Evolutionary conservation across 2,113 vertebrate genomes (phyloP).

Genomic region (Nyctibius bracteatus): DNA sequence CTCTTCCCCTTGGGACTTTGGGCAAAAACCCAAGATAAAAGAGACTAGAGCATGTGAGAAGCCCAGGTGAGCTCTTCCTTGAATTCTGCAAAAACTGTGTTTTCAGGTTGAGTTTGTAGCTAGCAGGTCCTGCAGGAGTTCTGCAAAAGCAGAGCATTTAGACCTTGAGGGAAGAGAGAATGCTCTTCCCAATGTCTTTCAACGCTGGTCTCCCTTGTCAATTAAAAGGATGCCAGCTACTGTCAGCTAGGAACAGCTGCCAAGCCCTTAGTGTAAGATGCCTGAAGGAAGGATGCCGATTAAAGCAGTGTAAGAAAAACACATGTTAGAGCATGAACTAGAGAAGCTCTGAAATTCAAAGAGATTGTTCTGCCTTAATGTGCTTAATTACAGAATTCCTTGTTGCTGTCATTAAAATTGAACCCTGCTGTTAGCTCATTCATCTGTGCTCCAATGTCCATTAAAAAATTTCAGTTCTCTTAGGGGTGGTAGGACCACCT

Average conservation of each 20-base stretch:
- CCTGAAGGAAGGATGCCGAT: slow-evolving; percentile 55
- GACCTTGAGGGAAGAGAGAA: slow-evolving; percentile 19
- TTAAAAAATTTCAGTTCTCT: slow-evolving; percentile 14
- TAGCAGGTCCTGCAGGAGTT: slow-evolving; percentile 10
- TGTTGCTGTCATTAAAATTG: slow-evolving; percentile 60
- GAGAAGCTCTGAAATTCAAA: slow-evolving; percentile 62
- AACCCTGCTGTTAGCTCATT: slow-evolving; percentile 56
- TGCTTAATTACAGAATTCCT: slow-evolving; percentile 59
- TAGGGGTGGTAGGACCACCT: slow-evolving; percentile 28
- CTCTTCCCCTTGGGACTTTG: neutral
- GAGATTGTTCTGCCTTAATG: slow-evolving; percentile 58
- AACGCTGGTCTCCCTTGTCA: slow-evolving; percentile 28
- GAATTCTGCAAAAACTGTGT: neutral
- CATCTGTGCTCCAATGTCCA: slow-evolving; percentile 44
- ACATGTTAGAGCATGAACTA: slow-evolving; percentile 42
- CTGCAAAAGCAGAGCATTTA: slow-evolving; percentile 11
- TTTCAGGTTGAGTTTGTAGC: neutral
- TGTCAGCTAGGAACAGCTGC: slow-evolving; percentile 15
- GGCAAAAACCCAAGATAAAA: neutral
- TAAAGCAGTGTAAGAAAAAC: slow-evolving; percentile 53
- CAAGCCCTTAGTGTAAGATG: slow-evolving; percentile 37
- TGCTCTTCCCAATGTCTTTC: slow-evolving; percentile 32
- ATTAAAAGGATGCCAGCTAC: slow-evolving; percentile 49
- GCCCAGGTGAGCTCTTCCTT: neutral
- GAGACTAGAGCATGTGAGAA: neutral